Evolutionary conservation across 1,140 invertebrate species (phyloP).

Genomic region (Mylabris phalerata): DNA sequence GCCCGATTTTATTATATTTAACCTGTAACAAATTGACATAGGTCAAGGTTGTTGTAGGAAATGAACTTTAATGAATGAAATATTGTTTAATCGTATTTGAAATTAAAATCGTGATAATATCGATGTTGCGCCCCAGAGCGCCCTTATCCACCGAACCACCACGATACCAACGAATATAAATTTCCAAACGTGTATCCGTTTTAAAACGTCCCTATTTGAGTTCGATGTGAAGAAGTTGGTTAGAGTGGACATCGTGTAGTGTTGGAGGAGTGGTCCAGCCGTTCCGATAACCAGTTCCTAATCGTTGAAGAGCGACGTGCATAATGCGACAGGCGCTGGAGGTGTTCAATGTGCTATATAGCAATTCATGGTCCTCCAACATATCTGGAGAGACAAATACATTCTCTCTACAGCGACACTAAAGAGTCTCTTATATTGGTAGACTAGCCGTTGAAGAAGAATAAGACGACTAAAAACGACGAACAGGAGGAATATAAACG

Average conservation of each 20-base stretch:
- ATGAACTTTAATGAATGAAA: background rate
- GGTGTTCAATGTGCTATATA: conserved; percentile 32
- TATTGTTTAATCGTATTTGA: no score
- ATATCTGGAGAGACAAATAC: background rate
- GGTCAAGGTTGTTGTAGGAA: conserved; percentile 9
- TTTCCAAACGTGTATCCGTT: no score
- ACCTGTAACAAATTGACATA: conserved; percentile 12
- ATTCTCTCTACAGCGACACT: conserved; percentile 12
- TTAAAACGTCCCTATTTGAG: no score
- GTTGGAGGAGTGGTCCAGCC: conserved; percentile 22
- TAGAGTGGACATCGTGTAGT: no score
- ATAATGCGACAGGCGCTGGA: conserved; percentile 33
- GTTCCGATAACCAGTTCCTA: conserved; percentile 36
- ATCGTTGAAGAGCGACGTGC: conserved; percentile 35
- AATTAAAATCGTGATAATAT: no score
- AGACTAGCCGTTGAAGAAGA: no score
- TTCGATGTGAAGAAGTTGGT: no score
- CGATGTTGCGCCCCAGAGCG: no score
- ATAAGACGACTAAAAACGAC: no score
- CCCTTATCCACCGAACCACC: no score
- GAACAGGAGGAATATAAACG: no score
- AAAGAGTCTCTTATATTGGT: conserved; percentile 2
- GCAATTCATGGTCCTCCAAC: conserved; percentile 21
- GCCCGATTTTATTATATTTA: background rate
- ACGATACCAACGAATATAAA: no score